Evolutionary conservation across 2,113 vertebrate genomes (phyloP), one percentile per base, ranked within the genome.

Genomic region (Salvelinus sp.): DNA sequence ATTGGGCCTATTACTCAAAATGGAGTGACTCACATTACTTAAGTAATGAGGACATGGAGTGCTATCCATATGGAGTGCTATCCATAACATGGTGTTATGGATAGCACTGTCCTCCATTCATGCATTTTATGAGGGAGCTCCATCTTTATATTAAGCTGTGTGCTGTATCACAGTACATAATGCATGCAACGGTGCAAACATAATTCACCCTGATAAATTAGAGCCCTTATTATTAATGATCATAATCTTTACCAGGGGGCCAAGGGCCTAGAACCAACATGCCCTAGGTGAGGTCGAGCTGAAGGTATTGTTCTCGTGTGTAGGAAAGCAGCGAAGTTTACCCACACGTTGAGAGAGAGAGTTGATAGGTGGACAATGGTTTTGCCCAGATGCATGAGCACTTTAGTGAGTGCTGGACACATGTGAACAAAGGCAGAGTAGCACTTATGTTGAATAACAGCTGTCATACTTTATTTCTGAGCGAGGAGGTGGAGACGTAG

Each of bases 131-230:
- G 69, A 80, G 65, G 71, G 76, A 76, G 60, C 6, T 69, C 71
- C 58, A 2, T 60, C 58, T 76, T 79, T 68, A 27, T 70, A 74
- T 78, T 14, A 60, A 22, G 58, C 70, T 78, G 69, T 38, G 38
- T 38, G 38, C 0, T 38, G 22, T 12, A 69, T 67, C 74, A 30
- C 44, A 47, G 28, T 72, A 69, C 70, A 76, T 48, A 64, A 79
- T 73, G 25, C 58, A 83, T 75, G 80, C 67, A 83, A 79, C 67
- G 77, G 74, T 79, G 74, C 70, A 75, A 72, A 47, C 70, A 72
- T 73, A 69, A 48, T 78, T 84, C 72, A 70, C 73, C 50, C 4
- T 68, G 73, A 75, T 83, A 75, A 60, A 72, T 18, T 74, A 68
- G 71, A 76, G 4, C 1, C 77, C 63, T 77, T 72, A 71, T 71